Evolutionary conservation across 2,888 invertebrate species (phyloP), one percentile per base, ranked within the genome.

Genomic region (Machimus rusticus): DNA sequence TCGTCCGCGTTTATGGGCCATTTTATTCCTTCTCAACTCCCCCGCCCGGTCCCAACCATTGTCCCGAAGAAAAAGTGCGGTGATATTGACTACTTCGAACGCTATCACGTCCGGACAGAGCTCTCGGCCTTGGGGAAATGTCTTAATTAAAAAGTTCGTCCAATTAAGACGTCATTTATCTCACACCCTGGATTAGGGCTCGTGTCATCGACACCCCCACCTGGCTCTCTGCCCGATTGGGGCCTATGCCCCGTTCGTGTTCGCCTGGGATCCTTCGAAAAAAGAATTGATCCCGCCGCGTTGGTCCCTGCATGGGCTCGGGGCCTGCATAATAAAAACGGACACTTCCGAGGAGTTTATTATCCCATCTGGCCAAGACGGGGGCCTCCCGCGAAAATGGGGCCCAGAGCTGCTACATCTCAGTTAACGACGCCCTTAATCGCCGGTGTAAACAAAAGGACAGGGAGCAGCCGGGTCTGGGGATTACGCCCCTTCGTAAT

Each of bases 161-260:
- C 34, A 82, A 82, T 82, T 82, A 82, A 82, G 57, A 55, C 31
- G 57, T 82, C 82, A 82, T 82, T 82, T 57, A 82, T 82, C 82
- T 82, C 34, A 34, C 34, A 39, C 78, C 23, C 23, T 43, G 78
- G 78, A 78, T 78, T 23, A 46, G 43, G 43, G 28, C 23, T 46
- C 23, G 23, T 39, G 78, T 43, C 78, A 78, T 78, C 43, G 78
- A 78, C 78, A 37, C 39, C 37, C 34, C 37, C 34, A 77, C 23
- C 78, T 78, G 66, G 4, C 1, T 8, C 23, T 28, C 8, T 28
- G 9, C 8, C 66, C 28, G 66, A 66, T 66, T 66, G 28, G 66
- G 23, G 23, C 66, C 66, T 66, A 66, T 66, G 23, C 66, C 23
- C 8, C 12, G 9, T 12, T 28, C 66, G 28, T 66, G 66, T 14